phyloP scores from a whole-genome alignment of 2,888 invertebrate species.

The Hypolimnas misippus region DNA sequence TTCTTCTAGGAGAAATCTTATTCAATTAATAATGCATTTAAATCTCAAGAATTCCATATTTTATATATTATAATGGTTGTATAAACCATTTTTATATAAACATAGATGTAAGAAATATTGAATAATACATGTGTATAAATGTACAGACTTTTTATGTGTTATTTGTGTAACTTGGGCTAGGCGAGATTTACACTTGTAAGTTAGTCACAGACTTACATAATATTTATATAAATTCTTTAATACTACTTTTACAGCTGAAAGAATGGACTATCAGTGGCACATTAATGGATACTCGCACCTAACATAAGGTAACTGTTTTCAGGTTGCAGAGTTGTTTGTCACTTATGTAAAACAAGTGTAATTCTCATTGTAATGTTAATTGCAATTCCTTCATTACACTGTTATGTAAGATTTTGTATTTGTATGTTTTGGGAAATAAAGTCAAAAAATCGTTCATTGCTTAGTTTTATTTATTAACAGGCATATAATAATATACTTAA shows the following conservation, averaged over 20 bases:
- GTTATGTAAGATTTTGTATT: slow-evolving; percentile 8
- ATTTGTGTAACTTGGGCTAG: neutral
- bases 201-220: too few relatives aligned
- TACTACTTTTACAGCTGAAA: too few relatives aligned
- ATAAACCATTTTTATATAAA: slow-evolving; percentile 3
- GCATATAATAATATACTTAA: slow-evolving; percentile 56
- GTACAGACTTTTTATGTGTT: neutral
- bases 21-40: slow-evolving; percentile 9
- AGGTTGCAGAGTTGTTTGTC: too few relatives aligned
- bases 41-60: slow-evolving; percentile 6
- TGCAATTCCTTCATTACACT: too few relatives aligned
- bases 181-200: too few relatives aligned
- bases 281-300: too few relatives aligned
- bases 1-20: neutral
- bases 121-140: neutral
- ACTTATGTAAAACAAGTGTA: too few relatives aligned
- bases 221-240: too few relatives aligned
- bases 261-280: too few relatives aligned
- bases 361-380: too few relatives aligned
- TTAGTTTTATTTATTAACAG: slow-evolving; percentile 57
- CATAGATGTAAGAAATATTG: neutral
- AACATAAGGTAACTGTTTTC: too few relatives aligned
- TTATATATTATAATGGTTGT: neutral
- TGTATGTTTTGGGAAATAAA: slow-evolving; percentile 24
- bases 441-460: slow-evolving; percentile 24